A percentile compares a stretch with the other conserved stretches of the same genome.
phyloP scores from a whole-genome alignment of 2,797 vertebrate species.

The Manis javanica region DNA sequence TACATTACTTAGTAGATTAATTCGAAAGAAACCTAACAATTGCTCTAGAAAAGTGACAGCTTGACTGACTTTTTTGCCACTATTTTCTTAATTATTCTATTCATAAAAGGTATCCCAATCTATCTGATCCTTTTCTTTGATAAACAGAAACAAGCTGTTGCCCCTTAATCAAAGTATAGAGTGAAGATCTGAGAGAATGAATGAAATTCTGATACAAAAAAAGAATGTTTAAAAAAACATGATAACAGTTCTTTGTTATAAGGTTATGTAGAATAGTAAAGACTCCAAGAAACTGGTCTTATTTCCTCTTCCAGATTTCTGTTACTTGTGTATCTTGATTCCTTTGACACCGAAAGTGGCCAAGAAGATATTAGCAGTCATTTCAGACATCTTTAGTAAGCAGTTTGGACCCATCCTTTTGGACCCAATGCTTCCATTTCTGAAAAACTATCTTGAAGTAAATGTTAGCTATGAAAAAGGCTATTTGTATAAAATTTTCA shows the following conservation, averaged over 20 bases:
- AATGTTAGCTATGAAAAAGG: not conserved
- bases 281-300: not conserved
- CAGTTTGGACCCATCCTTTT: not conserved
- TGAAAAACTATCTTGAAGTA: slow-evolving; percentile 1
- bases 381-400: not conserved
- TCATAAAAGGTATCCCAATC: not conserved
- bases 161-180: not conserved
- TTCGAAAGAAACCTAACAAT: not conserved
- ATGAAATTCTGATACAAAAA: slow-evolving; percentile 6
- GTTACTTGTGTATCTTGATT: not conserved
- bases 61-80: not conserved
- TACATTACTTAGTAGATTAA: not conserved
- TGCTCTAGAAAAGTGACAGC: not conserved
- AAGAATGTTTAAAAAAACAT: not conserved
- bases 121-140: not conserved
- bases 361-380: not conserved
- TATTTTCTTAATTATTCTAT: slow-evolving; percentile 7
- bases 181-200: not conserved
- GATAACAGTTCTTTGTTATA: not conserved
- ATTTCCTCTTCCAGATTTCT: not conserved
- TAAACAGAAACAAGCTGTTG: not conserved
- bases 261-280: too few species aligned
- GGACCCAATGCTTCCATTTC: not conserved
- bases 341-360: not conserved
- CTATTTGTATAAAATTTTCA: not conserved